Percentiles rank a stretch among this genome's conserved stretches.
These are phyloP conservation scores for Meghimatium bilineatum DNA, from an alignment of 2,888 invertebrate genomes.

Conservation along the genomic window DNA sequence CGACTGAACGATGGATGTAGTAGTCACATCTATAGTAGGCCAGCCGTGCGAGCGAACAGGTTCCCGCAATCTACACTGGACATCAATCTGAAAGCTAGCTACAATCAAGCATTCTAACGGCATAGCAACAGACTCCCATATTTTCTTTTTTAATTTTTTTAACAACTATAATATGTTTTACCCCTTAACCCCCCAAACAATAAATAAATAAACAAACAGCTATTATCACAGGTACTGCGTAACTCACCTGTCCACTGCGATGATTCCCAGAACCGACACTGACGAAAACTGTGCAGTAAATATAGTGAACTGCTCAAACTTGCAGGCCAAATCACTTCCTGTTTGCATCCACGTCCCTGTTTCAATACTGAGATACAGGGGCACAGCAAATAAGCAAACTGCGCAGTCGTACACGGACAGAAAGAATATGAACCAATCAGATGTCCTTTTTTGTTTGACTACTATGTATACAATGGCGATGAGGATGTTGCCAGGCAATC, in stretches of 20 bases:
- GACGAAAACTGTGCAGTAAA: constrained; percentile 45
- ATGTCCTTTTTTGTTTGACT: constrained; percentile 43
- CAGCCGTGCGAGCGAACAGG: no score
- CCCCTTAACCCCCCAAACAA: no score
- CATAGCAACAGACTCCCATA: no score
- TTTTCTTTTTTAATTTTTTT: no score
- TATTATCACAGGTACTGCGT: no score
- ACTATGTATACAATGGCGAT: constrained; percentile 40
- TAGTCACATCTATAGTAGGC: no score
- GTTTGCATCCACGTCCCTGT: constrained; percentile 41
- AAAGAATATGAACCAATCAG: constrained; percentile 50
- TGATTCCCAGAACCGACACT: constrained; percentile 34
- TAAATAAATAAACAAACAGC: no score
- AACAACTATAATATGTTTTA: no score
- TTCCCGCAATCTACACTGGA: no score
- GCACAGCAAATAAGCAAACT: constrained; percentile 46
- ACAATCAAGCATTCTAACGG: no score
- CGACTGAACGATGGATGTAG: no score
- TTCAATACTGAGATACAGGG: constrained; percentile 48
- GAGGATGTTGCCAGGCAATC: constrained; percentile 46
- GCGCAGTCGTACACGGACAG: constrained; percentile 48
- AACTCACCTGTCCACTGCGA: constrained; percentile 48
- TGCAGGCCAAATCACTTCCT: constrained; percentile 48
- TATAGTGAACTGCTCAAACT: constrained; percentile 44
- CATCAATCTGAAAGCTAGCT: no score